Evolutionary conservation across 2,113 vertebrate genomes (phyloP).

Genomic region (Scortum barcoo): DNA sequence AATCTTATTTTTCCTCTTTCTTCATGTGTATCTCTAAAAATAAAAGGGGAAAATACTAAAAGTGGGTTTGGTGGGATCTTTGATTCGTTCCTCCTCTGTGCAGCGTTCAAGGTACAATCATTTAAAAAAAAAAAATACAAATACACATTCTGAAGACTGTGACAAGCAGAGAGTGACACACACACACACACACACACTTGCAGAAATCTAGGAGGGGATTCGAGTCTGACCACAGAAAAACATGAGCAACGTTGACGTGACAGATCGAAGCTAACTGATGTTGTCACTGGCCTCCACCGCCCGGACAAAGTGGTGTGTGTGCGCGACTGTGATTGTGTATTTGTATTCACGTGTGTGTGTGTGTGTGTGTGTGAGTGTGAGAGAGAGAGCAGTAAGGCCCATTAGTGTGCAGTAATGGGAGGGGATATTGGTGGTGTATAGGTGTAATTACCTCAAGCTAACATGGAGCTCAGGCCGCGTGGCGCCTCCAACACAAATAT

Average conservation of each 20-base stretch:
- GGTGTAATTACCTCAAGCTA: constrained; percentile 82
- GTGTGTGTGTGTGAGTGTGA: constrained; percentile 53
- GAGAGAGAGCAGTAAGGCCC: constrained; percentile 66
- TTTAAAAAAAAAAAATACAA: constrained; percentile 24
- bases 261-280: constrained; percentile 78
- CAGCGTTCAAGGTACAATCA: constrained; percentile 26
- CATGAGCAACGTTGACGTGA: constrained; percentile 60
- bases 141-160: constrained; percentile 33
- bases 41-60: background rate
- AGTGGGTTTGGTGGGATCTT: background rate
- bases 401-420: constrained; percentile 81
- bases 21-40: background rate
- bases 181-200: constrained; percentile 27
- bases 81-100: background rate
- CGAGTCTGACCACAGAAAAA: constrained; percentile 71
- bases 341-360: constrained; percentile 54
- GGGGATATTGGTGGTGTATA: constrained; percentile 82
- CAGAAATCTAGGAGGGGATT: constrained; percentile 46
- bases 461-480: constrained; percentile 75
- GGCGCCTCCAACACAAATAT: constrained; percentile 82
- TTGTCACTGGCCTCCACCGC: constrained; percentile 73
- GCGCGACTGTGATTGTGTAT: constrained; percentile 69
- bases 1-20: background rate
- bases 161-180: constrained; percentile 47
- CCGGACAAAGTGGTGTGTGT: constrained; percentile 79